Evolutionary conservation across 2,888 invertebrate genomes (phyloP).

Genomic region (Caenorhabditis zanzibari): DNA sequence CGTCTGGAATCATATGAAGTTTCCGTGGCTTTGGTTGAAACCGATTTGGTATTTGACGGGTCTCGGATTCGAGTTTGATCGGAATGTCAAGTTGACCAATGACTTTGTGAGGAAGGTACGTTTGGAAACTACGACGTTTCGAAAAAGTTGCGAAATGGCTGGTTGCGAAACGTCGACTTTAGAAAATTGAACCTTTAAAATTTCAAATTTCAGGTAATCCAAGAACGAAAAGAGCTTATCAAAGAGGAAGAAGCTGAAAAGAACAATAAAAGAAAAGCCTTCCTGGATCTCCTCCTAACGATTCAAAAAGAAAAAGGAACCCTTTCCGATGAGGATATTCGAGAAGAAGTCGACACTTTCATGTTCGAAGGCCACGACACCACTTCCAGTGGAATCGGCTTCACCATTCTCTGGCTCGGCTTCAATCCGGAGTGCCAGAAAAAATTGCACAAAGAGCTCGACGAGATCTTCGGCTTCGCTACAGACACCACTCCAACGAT

Average conservation of each 20-base stretch:
- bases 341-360: conserved; percentile 83
- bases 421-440: conserved; percentile 83
- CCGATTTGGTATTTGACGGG: conserved; percentile 86
- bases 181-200: too few relatives aligned
- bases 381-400: conserved; percentile 84
- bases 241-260: conserved; percentile 28
- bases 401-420: conserved; percentile 84
- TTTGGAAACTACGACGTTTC: neutral
- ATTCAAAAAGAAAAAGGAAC: conserved; percentile 82
- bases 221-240: conserved; percentile 57
- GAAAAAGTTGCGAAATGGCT: too few relatives aligned
- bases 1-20: conserved; percentile 71
- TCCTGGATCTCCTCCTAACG: conserved; percentile 85
- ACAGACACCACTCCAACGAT: conserved; percentile 80
- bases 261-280: conserved; percentile 80
- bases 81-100: conserved; percentile 65
- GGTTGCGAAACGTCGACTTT: too few relatives aligned
- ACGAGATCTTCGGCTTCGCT: conserved; percentile 68
- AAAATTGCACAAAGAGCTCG: conserved; percentile 72
- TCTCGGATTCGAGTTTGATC: conserved; percentile 81
- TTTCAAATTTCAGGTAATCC: conserved; percentile 50
- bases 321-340: conserved; percentile 84
- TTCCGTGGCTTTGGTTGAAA: conserved; percentile 85
- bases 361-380: conserved; percentile 86
- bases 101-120: conserved; percentile 73